phyloP scores from a whole-genome alignment of 1,140 invertebrate species.

The Rhyacophila brunnea region DNA sequence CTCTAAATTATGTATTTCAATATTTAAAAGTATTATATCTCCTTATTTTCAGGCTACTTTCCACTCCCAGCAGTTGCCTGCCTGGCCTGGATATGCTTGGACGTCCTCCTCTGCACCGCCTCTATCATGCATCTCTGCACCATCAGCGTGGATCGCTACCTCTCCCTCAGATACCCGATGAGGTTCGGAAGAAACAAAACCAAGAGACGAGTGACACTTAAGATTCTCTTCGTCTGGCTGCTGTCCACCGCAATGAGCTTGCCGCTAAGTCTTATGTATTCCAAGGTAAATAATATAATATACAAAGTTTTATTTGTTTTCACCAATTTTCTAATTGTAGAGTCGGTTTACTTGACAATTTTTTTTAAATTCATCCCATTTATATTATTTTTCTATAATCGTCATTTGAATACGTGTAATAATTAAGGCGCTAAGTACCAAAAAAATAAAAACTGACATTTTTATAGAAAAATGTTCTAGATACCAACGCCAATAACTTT shows the following conservation, averaged over 20 bases:
- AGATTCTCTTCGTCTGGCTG: conserved; percentile 89
- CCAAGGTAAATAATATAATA: conserved; percentile 65
- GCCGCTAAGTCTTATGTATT: conserved; percentile 84
- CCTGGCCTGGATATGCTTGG: conserved; percentile 84
- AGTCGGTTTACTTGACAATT: no score
- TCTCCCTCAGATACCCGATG: conserved; percentile 84
- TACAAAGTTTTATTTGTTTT: no score
- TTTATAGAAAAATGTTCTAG: no score
- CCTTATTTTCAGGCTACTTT: conserved; percentile 73
- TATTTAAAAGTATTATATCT: no score
- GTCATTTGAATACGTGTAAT: no score
- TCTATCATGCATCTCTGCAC: conserved; percentile 96
- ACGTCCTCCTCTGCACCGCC: conserved; percentile 93
- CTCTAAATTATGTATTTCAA: no score
- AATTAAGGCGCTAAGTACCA: no score
- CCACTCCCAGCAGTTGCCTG: conserved; percentile 79
- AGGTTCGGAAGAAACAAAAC: conserved; percentile 89
- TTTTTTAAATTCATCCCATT: no score
- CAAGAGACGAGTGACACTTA: conserved; percentile 77
- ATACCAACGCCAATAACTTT: no score
- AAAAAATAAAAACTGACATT: no score
- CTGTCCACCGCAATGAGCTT: conserved; percentile 86
- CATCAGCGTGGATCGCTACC: conserved; percentile 89
- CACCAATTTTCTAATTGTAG: no score
- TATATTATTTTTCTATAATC: no score